phyloP scores from a whole-genome alignment of 2,888 invertebrate genomes.

The Brenthis ino region DNA sequence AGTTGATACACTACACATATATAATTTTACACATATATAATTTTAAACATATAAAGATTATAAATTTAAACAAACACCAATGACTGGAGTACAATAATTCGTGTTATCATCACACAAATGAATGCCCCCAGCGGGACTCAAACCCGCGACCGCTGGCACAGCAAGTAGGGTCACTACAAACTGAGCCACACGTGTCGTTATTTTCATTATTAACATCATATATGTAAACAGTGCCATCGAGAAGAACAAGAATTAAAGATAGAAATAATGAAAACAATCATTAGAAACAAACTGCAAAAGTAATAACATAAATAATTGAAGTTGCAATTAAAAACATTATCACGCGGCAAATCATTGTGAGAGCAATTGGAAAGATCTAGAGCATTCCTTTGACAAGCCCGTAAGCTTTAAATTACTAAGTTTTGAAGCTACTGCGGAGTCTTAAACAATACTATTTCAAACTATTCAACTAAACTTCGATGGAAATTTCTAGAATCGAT shows the following conservation, averaged over 20 bases:
- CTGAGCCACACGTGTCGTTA: no score
- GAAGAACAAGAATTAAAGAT: background rate
- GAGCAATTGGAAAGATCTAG: slow-evolving; percentile 22
- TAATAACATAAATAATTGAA: slow-evolving; percentile 21
- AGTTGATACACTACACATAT: no score
- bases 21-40: no score
- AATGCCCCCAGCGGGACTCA: no score
- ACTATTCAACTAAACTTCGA: slow-evolving; percentile 29
- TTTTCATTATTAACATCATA: no score
- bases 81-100: no score
- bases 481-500: slow-evolving; percentile 28
- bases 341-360: slow-evolving; percentile 27
- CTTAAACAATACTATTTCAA: slow-evolving; percentile 32
- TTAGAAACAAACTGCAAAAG: background rate
- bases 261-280: background rate
- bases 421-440: slow-evolving; percentile 22
- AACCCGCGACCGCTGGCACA: no score
- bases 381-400: slow-evolving; percentile 25
- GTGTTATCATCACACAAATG: no score
- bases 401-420: slow-evolving; percentile 24
- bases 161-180: no score
- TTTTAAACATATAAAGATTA: no score
- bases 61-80: no score
- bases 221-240: no score
- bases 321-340: slow-evolving; percentile 29